phyloP scores from a whole-genome alignment of 2,888 invertebrate genomes.

The Synanthedon formicaeformis region DNA sequence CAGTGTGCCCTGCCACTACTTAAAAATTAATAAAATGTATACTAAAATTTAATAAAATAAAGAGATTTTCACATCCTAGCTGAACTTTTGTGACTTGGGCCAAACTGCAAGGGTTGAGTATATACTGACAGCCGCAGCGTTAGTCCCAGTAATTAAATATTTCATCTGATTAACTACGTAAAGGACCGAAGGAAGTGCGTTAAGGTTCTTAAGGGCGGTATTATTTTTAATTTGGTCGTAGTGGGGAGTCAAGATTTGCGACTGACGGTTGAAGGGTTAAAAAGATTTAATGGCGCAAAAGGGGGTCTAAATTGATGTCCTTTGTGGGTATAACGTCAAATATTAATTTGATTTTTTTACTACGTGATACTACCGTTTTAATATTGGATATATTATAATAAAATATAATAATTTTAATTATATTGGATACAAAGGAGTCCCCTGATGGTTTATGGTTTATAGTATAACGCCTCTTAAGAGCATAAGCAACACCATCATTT shows the following conservation, averaged over 20 bases:
- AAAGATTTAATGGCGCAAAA: slow-evolving; percentile 32
- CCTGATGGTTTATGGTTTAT: too few relatives aligned
- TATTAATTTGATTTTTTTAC: slow-evolving; percentile 42
- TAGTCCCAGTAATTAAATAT: slow-evolving; percentile 61
- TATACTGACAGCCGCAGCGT: slow-evolving; percentile 33
- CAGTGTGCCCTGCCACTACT: too few relatives aligned
- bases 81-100: neutral
- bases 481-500: too few relatives aligned
- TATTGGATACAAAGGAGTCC: too few relatives aligned
- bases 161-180: slow-evolving; percentile 65
- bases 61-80: too few relatives aligned
- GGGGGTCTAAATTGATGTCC: slow-evolving; percentile 40
- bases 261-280: slow-evolving; percentile 35
- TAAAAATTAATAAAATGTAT: too few relatives aligned
- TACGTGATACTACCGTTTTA: too few relatives aligned
- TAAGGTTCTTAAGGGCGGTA: slow-evolving; percentile 38
- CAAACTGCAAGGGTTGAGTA: neutral
- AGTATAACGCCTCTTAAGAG: too few relatives aligned
- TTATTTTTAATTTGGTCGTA: slow-evolving; percentile 61
- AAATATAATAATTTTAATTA: too few relatives aligned
- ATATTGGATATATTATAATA: too few relatives aligned
- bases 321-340: slow-evolving; percentile 39
- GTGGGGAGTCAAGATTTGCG: slow-evolving; percentile 41
- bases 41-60: too few relatives aligned
- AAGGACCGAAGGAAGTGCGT: slow-evolving; percentile 38